Conservation (phyloP, 2,113 vertebrate genomes). For the Clarias macrocephalus region DNA sequence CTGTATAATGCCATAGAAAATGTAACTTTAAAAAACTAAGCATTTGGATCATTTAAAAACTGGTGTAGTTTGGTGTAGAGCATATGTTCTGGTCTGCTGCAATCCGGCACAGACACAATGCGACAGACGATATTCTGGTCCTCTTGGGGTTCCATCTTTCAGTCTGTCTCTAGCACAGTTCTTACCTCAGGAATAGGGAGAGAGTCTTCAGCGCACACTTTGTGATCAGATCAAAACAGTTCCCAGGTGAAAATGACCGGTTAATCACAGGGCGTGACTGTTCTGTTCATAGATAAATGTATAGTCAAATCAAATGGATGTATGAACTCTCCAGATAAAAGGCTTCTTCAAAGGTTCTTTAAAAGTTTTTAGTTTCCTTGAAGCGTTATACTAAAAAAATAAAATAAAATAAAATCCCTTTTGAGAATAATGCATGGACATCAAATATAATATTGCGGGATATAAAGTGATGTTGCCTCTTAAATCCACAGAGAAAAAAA, state of each 20-base stretch:
- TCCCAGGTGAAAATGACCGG: conserved; percentile 1
- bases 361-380: background rate
- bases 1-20: background rate
- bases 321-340: background rate
- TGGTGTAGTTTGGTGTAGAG: background rate
- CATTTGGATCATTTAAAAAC: background rate
- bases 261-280: background rate
- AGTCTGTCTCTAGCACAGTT: background rate
- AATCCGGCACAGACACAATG: too few species aligned
- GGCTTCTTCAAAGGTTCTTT: background rate
- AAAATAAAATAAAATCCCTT: too few species aligned
- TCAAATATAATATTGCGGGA: background rate
- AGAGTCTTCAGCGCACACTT: conserved; percentile 19
- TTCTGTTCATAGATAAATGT: background rate
- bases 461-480: background rate
- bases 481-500: background rate
- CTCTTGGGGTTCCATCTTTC: background rate
- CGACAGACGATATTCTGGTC: conserved; percentile 8
- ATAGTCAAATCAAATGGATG: background rate
- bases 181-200: conserved; percentile 3
- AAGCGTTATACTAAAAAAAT: background rate
- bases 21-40: background rate
- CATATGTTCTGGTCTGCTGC: too few species aligned
- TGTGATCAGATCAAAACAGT: conserved; percentile 3
- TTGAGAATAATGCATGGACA: background rate